phyloP scores from a whole-genome alignment of 2,797 vertebrate genomes.

The Strix occidentalis region DNA sequence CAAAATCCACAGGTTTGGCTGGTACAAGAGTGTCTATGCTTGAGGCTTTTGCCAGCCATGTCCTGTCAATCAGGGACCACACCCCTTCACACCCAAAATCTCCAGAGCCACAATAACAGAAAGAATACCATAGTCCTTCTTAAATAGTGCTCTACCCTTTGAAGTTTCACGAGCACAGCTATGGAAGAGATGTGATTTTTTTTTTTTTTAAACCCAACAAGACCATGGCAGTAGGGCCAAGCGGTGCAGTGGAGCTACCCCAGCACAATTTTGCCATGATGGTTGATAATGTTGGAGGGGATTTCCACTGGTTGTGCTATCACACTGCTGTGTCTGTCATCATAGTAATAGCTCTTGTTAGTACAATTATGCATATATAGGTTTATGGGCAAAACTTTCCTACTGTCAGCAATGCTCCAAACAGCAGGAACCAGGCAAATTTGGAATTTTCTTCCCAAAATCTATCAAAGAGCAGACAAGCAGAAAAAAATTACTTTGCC shows the following conservation, averaged over 20 bases:
- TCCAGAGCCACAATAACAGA: background rate
- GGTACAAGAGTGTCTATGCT: background rate
- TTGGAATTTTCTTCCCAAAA: background rate
- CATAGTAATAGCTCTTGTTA: background rate
- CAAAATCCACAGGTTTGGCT: conserved; percentile 43
- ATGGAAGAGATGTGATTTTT: background rate
- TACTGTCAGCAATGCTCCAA: background rate
- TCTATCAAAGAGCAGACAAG: background rate
- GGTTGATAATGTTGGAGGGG: background rate
- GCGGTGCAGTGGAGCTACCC: background rate
- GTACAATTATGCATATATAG: background rate
- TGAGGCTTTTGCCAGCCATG: background rate
- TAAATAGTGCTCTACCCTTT: background rate
- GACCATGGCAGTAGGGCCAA: background rate
- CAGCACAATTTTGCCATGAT: background rate
- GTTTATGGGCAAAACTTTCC: background rate
- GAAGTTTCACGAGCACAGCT: background rate
- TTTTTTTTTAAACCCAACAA: background rate
- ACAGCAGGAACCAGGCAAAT: background rate
- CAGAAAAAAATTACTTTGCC: background rate
- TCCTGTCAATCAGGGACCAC: conserved; percentile 1
- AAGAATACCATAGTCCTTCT: background rate
- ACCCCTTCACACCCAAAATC: conserved; percentile 42
- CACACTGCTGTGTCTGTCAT: background rate
- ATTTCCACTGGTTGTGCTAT: background rate